A percentile compares a stretch with the other conserved stretches of the same genome.
phyloP scores from a whole-genome alignment of 1,140 invertebrate species.

The Vanessa tameamea region DNA sequence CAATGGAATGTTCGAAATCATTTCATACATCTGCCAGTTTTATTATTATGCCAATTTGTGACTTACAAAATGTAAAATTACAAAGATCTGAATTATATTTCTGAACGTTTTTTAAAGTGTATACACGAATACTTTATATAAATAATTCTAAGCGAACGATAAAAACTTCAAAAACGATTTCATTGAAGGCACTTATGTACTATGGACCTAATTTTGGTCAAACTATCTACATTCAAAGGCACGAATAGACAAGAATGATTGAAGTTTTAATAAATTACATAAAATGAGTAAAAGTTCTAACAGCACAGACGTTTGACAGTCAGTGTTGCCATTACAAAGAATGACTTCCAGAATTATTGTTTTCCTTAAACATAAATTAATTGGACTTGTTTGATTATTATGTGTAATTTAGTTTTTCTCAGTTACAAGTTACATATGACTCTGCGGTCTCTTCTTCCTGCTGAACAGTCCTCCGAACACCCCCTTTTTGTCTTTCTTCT shows the following conservation, averaged over 20 bases:
- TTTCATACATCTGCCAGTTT: constrained; percentile 4
- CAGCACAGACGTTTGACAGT: constrained; percentile 7
- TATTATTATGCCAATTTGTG: constrained; percentile 30
- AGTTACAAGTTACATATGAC: constrained; percentile 61
- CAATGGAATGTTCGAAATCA: constrained; percentile 6
- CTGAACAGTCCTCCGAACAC: constrained; percentile 76
- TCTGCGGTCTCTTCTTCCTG: constrained; percentile 75
- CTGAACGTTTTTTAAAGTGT: background rate
- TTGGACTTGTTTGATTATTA: background rate
- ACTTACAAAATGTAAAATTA: constrained; percentile 14
- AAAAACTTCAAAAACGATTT: background rate
- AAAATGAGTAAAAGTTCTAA: constrained; percentile 6
- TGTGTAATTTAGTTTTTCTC: constrained; percentile 5
- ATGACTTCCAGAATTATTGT: background rate
- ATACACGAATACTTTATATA: constrained; percentile 5
- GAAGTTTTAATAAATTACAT: constrained; percentile 21
- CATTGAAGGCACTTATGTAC: constrained; percentile 31
- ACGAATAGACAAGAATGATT: constrained; percentile 39
- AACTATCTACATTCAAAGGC: constrained; percentile 40
- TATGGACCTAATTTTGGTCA: background rate
- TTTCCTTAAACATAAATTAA: background rate
- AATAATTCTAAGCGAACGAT: background rate
- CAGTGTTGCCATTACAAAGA: constrained; percentile 9
- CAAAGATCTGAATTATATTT: background rate
- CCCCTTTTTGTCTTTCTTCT: constrained; percentile 78